Base-by-base conservation (phyloP, 1,140 invertebrate genomes). In the Geopemphigus sp. region DNA sequence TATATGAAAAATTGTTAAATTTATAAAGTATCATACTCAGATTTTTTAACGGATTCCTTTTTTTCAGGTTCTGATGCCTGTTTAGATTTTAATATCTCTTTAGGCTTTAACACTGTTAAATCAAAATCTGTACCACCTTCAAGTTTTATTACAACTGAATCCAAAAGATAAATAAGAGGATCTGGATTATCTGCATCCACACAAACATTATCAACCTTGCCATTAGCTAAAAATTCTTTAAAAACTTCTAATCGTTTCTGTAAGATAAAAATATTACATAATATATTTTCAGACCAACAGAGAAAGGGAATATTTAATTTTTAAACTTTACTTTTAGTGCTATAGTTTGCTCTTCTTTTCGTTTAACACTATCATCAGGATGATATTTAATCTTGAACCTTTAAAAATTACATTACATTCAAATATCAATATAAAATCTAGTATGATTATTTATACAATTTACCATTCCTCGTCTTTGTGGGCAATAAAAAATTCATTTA, bases 391-490 rank as follows among this genome's bases (percentile, higher is more conserved):
- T 91, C 87, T 97, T 97, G 88, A 99, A 99, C 98, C 98, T 99
- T 50, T 50, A 10, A 68, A 50, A 68, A 68, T 26, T 24, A 68
- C 5, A 66, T 54, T 54, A 47, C 15, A 47, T 68, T 68, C 22
- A 64, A 39, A 64, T 24, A 61, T 5, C 1, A 87, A 84, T 45
- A n/a, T 10, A 32, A n/a, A 2, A 59, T 24, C 6, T 54, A 32
- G 3, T 0, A 29, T 45, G 53, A 80, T 45, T 12, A 6, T 26
- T 63, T 91, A 63, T 22, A 66, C 15, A 12, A 66, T 66, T 89
- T 90, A 99, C 98, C 98, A 99, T 92, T 99, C 98, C 86, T 99
- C 98, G 85, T 99, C 97, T 87, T 99, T 99, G 88, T 99, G 98
- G 50, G 92, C 91, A 84, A 98, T 92, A 88, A 99, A 99, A 88